Base-by-base conservation (phyloP, 2,888 invertebrate genomes). In the Nemotelus nigrinus region DNA sequence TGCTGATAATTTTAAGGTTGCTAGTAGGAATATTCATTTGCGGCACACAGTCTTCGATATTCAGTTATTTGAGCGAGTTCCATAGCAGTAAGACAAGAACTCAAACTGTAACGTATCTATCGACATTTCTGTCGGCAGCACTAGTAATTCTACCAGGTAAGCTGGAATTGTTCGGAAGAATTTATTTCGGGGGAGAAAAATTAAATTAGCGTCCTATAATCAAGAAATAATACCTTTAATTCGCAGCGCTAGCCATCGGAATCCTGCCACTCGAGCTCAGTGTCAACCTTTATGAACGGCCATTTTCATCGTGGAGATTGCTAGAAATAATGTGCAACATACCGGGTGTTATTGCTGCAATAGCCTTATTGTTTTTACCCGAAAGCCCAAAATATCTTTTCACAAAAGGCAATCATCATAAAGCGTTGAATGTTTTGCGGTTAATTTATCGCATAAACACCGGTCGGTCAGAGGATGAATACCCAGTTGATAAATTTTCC, bases 331-430 rank as follows among this genome's bases (percentile, higher is more conserved):
- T 92, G 0, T 90, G 93, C 78, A 90, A 91, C 0, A 55, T 93
- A 2, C 91, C 95, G 0, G 68, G 70, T 7, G 41, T 77, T 48
- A 48, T 77, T 10, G 91, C 92, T 82, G 82, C 92, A 0, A 70
- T 92, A 0, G 90, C 91, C 0, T 89, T 92, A 0, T 83, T 89
- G 5, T 88, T 88, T 64, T 89, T 92, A 10, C 94, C 95, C 0
- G 96, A 96, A 84, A 95, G 93, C 80, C 95, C 96, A 0, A 94
- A 94, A 85, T 96, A 92, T 84, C 87, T 92, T 60, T 88, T 92
- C 57, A 90, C 92, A 0, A 90, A 90, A 75, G 92, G 92, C 0
- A 86, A 89, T 76, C 85, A 88, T 1, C 89, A 90, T 0, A 88
- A 89, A 60, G 92, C 94, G 0, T 83, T 94, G 68, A 81, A 84